These are phyloP conservation scores for Struthidea cinerea DNA, from an alignment of 2,113 vertebrate species.

Conservation along the genomic window DNA sequence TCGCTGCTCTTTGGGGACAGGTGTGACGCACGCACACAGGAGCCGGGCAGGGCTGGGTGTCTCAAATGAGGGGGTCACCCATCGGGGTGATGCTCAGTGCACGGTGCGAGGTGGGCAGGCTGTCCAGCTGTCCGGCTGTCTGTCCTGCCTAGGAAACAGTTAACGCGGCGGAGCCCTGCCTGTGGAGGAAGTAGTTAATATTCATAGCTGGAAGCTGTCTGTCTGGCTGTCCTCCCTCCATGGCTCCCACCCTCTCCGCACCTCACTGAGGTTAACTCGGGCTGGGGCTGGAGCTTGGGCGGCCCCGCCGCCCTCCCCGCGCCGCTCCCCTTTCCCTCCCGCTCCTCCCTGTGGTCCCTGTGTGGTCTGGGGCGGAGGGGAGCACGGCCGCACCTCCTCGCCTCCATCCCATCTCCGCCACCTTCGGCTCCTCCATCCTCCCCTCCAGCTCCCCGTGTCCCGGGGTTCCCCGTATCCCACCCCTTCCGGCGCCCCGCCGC, in stretches of 20 bases:
- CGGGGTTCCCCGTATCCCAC: not conserved
- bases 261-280: slow-evolving; percentile 32
- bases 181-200: slow-evolving; percentile 63
- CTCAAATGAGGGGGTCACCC: not conserved
- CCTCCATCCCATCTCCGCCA: not conserved
- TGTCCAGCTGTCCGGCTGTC: not conserved
- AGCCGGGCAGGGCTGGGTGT: not conserved
- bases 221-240: not conserved
- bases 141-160: slow-evolving; percentile 43
- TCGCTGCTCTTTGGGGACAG: not conserved
- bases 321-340: not conserved
- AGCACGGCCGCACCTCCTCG: not conserved
- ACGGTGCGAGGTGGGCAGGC: not conserved
- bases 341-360: not conserved
- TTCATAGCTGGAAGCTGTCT: slow-evolving; percentile 48
- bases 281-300: not conserved
- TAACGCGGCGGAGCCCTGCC: slow-evolving; percentile 2
- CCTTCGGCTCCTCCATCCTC: not conserved
- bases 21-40: not conserved
- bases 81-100: not conserved
- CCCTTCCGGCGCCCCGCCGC: not conserved
- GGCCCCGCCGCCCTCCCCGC: not conserved
- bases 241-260: not conserved
- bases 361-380: slow-evolving; percentile 17
- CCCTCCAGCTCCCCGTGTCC: not conserved